Conservation (phyloP, 2,113 vertebrate genomes). For the Miniopterus natalensis region DNA sequence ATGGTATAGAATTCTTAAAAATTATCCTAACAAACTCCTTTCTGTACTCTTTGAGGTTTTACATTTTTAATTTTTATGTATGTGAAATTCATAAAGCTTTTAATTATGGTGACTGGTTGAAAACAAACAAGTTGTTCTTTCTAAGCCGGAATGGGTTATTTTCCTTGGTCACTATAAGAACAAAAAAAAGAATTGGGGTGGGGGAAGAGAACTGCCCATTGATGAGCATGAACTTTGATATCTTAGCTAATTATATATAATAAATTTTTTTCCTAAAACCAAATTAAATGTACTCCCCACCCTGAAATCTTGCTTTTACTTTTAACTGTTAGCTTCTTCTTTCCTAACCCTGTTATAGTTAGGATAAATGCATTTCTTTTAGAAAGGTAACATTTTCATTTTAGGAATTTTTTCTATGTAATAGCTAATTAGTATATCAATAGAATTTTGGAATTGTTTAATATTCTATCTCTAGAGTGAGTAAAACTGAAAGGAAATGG, state of each 20-base stretch:
- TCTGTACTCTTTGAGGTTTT: neutral
- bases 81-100: slow-evolving; percentile 15
- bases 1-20: neutral
- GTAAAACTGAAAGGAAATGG: slow-evolving; percentile 8
- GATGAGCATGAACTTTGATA: neutral
- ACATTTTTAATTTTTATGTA: neutral
- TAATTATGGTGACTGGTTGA: neutral
- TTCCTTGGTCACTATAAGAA: neutral
- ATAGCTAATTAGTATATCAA: neutral
- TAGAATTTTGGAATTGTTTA: slow-evolving; percentile 32
- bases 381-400: slow-evolving; percentile 14
- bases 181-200: neutral
- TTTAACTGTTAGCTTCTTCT: neutral
- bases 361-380: neutral
- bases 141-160: neutral
- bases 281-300: neutral
- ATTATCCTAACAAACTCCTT: neutral
- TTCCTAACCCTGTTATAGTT: neutral
- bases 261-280: neutral
- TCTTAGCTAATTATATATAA: neutral
- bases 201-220: neutral
- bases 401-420: neutral
- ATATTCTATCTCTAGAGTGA: neutral
- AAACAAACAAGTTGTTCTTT: neutral
- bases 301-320: neutral